Evolutionary conservation across 2,113 vertebrate species (phyloP), one percentile per base, ranked within the genome.

Genomic region (Gallinago undulata): DNA sequence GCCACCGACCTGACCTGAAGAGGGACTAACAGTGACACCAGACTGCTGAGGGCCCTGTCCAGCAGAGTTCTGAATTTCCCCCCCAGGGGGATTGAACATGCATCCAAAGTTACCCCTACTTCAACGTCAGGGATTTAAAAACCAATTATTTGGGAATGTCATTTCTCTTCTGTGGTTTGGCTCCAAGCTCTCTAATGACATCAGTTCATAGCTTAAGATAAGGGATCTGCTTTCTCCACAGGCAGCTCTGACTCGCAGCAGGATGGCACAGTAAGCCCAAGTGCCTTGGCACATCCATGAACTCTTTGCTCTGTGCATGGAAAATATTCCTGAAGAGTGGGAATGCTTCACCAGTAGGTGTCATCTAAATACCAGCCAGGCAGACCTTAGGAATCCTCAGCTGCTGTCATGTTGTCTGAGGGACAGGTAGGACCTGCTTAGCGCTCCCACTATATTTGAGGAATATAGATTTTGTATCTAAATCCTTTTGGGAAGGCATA

Each of bases 261-360:
- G 48, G 13, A 60, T 16, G 27, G 14, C 21, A 60, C 1, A 0
- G 22, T 31, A 33, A 39, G 17, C 25, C 13, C 13, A 37, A 39
- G 28, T 11, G 18, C 21, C n/a, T 9, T 16, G 41, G 33, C 19
- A 84, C 16, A 66, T 12, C 23, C 51, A 45, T 25, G 10, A 68
- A 56, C 5, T 3, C 3, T 37, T 55, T 74, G 37, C 4, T 91
- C 28, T 33, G 8, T 19, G 13, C 23, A 13, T 13, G 33, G n/a
- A 83, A 78, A 77, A 63, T 8, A 83, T n/a, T 30, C 21, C 19
- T 7, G 3, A 19, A 5, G 19, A 75, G 22, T 1, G 3, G 19
- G 45, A 53, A 72, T 3, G 16, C 41, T 93, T 64, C n/a, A 79
- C 91, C 93, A 93, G 79, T 31, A 96, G 87, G 55, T 89, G 78